Conservation (phyloP, 92 coral and sea anemone species). For the Muricea muricata region DNA sequence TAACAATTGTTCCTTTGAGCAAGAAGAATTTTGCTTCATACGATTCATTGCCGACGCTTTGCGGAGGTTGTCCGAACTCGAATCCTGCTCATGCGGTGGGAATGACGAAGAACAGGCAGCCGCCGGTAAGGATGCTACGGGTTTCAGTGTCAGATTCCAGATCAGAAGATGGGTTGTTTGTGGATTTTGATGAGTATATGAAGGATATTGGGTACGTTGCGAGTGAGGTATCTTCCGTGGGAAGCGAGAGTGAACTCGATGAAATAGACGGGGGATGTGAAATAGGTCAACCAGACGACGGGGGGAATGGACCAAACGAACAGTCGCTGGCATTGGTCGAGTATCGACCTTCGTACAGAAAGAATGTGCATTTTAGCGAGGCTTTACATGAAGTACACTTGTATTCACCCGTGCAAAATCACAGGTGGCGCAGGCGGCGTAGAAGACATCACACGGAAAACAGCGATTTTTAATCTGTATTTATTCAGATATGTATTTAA, state of each 20-base stretch:
- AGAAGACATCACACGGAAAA: constrained; percentile 14
- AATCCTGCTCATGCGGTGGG: background rate
- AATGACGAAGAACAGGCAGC: background rate
- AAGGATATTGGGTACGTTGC: background rate
- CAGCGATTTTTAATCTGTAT: too few species aligned
- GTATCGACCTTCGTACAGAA: constrained; percentile 55
- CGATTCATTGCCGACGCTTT: constrained; percentile 16
- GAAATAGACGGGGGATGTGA: too few species aligned
- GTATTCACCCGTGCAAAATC: constrained; percentile 67
- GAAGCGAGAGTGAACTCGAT: background rate
- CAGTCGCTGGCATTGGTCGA: constrained; percentile 21
- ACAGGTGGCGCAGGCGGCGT: constrained; percentile 1
- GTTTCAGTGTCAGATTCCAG: background rate
- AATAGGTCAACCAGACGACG: background rate
- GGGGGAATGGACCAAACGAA: background rate
- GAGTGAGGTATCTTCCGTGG: background rate
- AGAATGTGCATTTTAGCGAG: constrained; percentile 82
- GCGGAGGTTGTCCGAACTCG: background rate
- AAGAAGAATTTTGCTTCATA: constrained; percentile 11
- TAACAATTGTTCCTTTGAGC: constrained; percentile 17
- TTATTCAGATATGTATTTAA: too few species aligned
- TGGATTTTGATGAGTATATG: constrained; percentile 18
- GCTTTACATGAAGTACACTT: constrained; percentile 78
- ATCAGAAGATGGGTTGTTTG: constrained; percentile 6
- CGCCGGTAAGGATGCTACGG: background rate